Percentiles rank a stretch among this genome's conserved stretches.
Evolutionary conservation across 2,888 invertebrate species (phyloP).

Genomic region (Pristionchus entomophagus): DNA sequence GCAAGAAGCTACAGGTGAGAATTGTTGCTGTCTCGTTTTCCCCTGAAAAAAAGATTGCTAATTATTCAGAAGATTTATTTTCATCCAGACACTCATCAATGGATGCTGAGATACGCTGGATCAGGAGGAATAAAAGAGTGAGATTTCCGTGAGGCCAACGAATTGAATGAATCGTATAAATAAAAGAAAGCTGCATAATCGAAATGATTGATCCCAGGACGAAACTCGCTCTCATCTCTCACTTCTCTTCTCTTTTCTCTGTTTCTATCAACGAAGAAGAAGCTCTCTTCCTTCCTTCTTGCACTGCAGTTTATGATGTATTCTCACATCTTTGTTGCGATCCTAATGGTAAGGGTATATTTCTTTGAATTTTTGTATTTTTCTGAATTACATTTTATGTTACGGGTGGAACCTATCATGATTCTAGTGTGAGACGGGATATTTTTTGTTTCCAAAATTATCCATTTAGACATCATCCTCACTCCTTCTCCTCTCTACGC

Average conservation of each 20-base stretch:
- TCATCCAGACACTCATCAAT: constrained; percentile 17
- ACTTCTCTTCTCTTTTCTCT: neutral
- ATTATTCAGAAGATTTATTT: neutral
- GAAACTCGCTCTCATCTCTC: neutral
- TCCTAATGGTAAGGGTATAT: neutral
- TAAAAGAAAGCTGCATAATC: too few relatives aligned
- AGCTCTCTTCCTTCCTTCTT: neutral
- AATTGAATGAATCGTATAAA: neutral
- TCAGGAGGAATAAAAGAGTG: constrained; percentile 30
- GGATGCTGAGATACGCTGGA: constrained; percentile 4
- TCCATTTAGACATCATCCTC: constrained; percentile 31
- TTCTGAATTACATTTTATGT: neutral
- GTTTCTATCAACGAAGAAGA: neutral
- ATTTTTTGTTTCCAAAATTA: neutral
- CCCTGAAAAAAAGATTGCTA: too few relatives aligned
- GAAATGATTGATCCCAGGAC: constrained; percentile 20
- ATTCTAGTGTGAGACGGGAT: too few relatives aligned
- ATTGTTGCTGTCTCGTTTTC: too few relatives aligned
- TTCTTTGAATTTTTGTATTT: neutral
- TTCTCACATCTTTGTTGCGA: constrained; percentile 35
- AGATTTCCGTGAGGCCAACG: too few relatives aligned
- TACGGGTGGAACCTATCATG: too few relatives aligned
- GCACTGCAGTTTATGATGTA: constrained; percentile 40
- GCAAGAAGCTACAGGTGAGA: constrained; percentile 26
- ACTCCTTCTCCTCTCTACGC: constrained; percentile 34